A percentile compares a stretch with the other conserved stretches of the same genome.
phyloP scores from a whole-genome alignment of 1,140 invertebrate genomes.

The Vollenhovia emeryi region DNA sequence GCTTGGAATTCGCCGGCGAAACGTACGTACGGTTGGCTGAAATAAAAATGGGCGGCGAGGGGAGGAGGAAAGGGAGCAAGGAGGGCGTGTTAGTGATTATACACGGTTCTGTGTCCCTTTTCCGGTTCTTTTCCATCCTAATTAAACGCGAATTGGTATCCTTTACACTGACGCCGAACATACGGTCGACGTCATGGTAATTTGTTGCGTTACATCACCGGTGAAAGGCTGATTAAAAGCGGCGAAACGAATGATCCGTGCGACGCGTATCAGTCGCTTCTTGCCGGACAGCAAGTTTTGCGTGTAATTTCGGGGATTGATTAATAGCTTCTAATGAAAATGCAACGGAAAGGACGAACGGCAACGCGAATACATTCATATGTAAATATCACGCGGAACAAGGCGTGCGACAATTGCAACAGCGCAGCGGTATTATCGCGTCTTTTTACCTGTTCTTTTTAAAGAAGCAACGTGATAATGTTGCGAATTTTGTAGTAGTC shows the following conservation, averaged over 20 bases:
- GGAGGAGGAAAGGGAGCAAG: neutral
- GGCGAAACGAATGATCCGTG: neutral
- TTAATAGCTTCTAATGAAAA: constrained; percentile 24
- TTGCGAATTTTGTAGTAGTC: neutral
- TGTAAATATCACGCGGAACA: constrained; percentile 14
- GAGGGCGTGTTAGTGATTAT: constrained; percentile 11
- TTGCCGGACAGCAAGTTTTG: neutral
- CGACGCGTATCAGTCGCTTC: neutral
- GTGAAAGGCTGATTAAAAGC: constrained; percentile 28
- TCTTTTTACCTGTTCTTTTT: neutral
- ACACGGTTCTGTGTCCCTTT: neutral
- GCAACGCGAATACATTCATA: neutral
- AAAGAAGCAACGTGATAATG: neutral
- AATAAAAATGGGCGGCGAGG: constrained; percentile 6
- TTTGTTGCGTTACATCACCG: constrained; percentile 11
- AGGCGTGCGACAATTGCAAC: neutral
- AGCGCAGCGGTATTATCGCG: neutral
- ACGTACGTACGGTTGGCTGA: constrained; percentile 13
- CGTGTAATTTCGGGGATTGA: constrained; percentile 21
- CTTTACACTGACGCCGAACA: constrained; percentile 17
- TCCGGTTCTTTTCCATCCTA: constrained; percentile 16
- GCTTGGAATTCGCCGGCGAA: constrained; percentile 45
- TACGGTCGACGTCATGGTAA: neutral
- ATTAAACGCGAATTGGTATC: constrained; percentile 45
- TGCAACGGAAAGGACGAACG: too few relatives aligned